These are phyloP conservation scores for Nannospalax galili DNA, from an alignment of 2,113 vertebrate species.

Conservation along the genomic window DNA sequence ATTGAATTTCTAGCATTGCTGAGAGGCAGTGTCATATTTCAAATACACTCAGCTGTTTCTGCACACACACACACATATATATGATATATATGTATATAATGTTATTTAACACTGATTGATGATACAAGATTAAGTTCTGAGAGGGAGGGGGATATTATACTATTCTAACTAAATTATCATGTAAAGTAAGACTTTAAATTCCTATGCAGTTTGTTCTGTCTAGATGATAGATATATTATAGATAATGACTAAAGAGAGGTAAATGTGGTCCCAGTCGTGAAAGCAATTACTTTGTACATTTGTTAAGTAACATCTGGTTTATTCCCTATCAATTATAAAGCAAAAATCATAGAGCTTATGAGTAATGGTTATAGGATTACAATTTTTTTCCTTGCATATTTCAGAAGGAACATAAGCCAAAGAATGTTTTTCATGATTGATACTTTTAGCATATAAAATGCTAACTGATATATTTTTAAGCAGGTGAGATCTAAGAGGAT, in stretches of 20 bases:
- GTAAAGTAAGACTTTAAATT: background rate
- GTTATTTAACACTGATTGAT: background rate
- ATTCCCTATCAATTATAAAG: slow-evolving; percentile 22
- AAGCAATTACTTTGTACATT: slow-evolving; percentile 13
- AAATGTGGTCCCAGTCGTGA: background rate
- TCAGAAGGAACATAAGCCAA: background rate
- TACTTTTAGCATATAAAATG: background rate
- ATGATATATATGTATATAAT: too few species aligned
- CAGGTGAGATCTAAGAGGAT: background rate
- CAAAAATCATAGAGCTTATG: background rate
- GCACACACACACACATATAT: background rate
- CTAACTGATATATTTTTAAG: too few species aligned
- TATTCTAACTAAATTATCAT: background rate
- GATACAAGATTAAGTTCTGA: background rate
- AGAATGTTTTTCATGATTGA: background rate
- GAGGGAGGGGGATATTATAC: background rate
- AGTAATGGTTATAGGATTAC: slow-evolving; percentile 22
- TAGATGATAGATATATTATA: background rate
- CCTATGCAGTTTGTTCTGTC: background rate
- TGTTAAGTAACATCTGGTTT: slow-evolving; percentile 56
- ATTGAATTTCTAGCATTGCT: background rate
- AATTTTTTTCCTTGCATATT: slow-evolving; percentile 36
- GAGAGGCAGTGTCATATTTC: background rate
- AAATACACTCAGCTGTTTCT: background rate
- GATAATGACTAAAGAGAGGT: slow-evolving; percentile 18